Base-by-base conservation (phyloP, 2,113 vertebrate genomes). In the Campylomormyrus numenius region DNA sequence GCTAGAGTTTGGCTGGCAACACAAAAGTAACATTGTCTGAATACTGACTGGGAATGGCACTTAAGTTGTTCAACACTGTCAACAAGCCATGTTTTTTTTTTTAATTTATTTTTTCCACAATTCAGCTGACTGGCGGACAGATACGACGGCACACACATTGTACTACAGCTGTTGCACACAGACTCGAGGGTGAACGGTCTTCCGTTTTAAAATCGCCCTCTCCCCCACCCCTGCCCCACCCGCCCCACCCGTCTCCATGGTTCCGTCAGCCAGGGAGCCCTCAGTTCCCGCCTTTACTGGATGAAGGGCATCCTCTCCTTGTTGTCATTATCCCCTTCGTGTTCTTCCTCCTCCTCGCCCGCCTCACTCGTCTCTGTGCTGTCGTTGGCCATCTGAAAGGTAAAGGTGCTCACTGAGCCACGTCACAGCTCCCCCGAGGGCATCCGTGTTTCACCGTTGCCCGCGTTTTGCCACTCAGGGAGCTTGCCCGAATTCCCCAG, bases 271-370 rank as follows among this genome's bases (percentile, higher is more conserved):
- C 17, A 46, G 89, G 74, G 53, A 70, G 50, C 15, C 77, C 35
- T 49, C 4, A n/a, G 45, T 42, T 24, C 17, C 17, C 42, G 84
- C 77, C 80, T 91, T 94, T 97, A 99, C 95, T 99, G 98, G 95
- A 99, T 99, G 92, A 99, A 99, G 35, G 98, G 98, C 96, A 98
- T 99, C 90, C 98, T 95, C 94, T 99, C 98, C 95, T 99, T 99
- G 93, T 97, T 99, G 92, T 99, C 98, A 0, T 96, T 96, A 94
- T 99, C 98, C 0, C 97, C 98, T 92, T 99, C 98, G 0, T 98
- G 98, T 93, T 99, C 98, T 92, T 99, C 98, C 15, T 99, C 98
- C 88, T 99, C 98, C 90, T 99, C 98, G 0, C 98, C 98, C 0
- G 98, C 98, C 92, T 99, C 98, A 0, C 98, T 99, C 3, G 98